These are phyloP conservation scores for Tethya wilhelma DNA, from an alignment of 37 sponge, comb jelly and placozoan species.

Conservation along the genomic window DNA sequence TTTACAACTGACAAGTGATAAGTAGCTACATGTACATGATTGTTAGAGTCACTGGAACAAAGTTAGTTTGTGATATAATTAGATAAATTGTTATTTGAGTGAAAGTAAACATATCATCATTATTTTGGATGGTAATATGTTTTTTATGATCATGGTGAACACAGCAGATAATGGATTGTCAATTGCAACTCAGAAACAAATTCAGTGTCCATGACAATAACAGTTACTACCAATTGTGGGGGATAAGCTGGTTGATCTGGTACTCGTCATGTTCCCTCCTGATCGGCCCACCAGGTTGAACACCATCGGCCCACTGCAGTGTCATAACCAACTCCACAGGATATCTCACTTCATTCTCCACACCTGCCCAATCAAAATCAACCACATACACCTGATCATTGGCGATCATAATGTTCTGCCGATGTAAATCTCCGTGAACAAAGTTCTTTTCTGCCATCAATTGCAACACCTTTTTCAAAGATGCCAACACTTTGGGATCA, in stretches of 20 bases:
- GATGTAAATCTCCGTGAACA: neutral
- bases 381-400: neutral
- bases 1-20: too few species aligned
- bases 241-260: neutral
- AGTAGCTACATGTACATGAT: too few species aligned
- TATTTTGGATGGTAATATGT: too few species aligned
- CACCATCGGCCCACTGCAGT: neutral
- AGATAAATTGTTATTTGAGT: too few species aligned
- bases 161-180: too few species aligned
- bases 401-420: neutral
- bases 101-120: too few species aligned
- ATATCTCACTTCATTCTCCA: neutral
- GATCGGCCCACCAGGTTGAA: neutral
- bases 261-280: neutral
- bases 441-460: neutral
- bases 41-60: too few species aligned
- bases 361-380: neutral
- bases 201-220: too few species aligned
- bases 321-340: neutral
- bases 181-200: too few species aligned
- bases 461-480: neutral
- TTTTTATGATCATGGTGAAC: too few species aligned
- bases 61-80: too few species aligned
- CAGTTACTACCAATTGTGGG: neutral
- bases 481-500: neutral